Evolutionary conservation across 2,888 invertebrate genomes (phyloP).

Genomic region (Melanchra persicariae): DNA sequence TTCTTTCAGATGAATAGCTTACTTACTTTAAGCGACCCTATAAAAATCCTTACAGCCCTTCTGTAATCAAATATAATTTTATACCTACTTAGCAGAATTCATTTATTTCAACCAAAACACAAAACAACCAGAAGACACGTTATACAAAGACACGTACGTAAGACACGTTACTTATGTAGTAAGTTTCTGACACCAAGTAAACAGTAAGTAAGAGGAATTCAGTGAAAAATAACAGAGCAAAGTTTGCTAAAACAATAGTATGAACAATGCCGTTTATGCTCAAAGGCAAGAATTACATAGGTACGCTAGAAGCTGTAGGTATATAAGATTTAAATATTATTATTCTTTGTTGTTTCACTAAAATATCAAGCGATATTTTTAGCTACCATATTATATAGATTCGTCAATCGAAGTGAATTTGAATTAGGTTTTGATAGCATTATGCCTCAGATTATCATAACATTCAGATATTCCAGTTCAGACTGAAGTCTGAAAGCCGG

Average conservation of each 20-base stretch:
- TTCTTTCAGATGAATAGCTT: not conserved
- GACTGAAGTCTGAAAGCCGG: constrained; percentile 1
- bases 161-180: not conserved
- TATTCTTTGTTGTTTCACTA: constrained; percentile 18
- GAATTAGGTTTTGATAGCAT: constrained; percentile 13
- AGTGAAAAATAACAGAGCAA: constrained; percentile 26
- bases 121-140: not conserved
- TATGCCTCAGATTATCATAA: constrained; percentile 10
- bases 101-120: not conserved
- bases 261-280: constrained; percentile 26
- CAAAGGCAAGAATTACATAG: constrained; percentile 9
- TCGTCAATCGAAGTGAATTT: constrained; percentile 25
- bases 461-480: constrained; percentile 3
- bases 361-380: constrained; percentile 17
- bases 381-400: not conserved
- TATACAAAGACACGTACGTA: too few relatives aligned
- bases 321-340: constrained; percentile 8
- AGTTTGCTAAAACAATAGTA: constrained; percentile 31
- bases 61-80: too few relatives aligned
- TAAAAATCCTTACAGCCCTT: constrained; percentile 5
- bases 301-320: not conserved
- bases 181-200: constrained; percentile 27
- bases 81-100: not conserved
- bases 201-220: not conserved
- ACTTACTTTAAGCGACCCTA: not conserved